phyloP scores from a whole-genome alignment of 2,888 invertebrate species.

The Drosophila borborema region DNA sequence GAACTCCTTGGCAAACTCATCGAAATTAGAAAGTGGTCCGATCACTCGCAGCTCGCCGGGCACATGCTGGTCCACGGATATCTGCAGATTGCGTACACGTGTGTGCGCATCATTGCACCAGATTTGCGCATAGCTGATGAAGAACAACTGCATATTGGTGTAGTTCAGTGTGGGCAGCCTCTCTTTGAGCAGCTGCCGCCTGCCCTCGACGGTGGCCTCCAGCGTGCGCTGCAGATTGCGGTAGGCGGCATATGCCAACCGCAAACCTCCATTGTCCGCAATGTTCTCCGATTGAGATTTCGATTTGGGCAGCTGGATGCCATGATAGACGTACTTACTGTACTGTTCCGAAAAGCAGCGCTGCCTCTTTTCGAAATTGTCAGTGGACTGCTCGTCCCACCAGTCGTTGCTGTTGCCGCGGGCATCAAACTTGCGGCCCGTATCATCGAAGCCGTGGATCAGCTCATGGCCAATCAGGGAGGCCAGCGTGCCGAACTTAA shows the following conservation, averaged over 20 bases:
- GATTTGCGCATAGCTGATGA: conserved; percentile 81
- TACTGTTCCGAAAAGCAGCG: conserved; percentile 81
- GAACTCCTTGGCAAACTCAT: conserved; percentile 81
- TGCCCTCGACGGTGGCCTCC: conserved; percentile 22
- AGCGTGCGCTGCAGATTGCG: conserved; percentile 66
- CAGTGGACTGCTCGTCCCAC: conserved; percentile 77
- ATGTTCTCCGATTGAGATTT: conserved; percentile 79
- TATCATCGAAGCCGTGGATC: conserved; percentile 82
- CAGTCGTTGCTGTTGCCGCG: conserved; percentile 73
- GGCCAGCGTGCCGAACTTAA: conserved; percentile 79
- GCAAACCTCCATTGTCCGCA: conserved; percentile 83
- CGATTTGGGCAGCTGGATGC: conserved; percentile 62
- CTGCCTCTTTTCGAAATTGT: conserved; percentile 62
- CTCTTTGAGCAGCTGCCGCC: conserved; percentile 55
- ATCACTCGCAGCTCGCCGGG: conserved; percentile 79
- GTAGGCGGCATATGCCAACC: conserved; percentile 81
- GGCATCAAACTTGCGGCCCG: conserved; percentile 77
- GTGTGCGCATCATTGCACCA: conserved; percentile 79
- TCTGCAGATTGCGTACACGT: conserved; percentile 44
- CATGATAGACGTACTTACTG: conserved; percentile 66
- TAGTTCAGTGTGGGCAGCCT: conserved; percentile 73
- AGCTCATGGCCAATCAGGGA: conserved; percentile 80
- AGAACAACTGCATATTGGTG: conserved; percentile 80
- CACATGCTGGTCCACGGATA: conserved; percentile 67
- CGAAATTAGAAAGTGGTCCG: conserved; percentile 78